Conservation (phyloP, 1,140 invertebrate species). For the Lepidurus arcticus region DNA sequence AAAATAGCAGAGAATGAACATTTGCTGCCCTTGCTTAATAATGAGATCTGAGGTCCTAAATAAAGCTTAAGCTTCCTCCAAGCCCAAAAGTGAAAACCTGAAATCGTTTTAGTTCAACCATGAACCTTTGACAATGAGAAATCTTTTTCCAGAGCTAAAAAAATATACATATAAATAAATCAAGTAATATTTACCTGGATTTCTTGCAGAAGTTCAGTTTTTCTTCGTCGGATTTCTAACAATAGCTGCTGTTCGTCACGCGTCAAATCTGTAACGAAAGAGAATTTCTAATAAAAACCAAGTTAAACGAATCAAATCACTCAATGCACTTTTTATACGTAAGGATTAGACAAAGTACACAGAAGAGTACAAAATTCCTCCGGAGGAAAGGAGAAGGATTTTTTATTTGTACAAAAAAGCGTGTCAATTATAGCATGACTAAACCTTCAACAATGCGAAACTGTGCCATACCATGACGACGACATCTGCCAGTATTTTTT, state of each 20-base stretch:
- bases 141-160: conserved; percentile 8
- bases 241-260: conserved; percentile 83
- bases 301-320: conserved; percentile 1
- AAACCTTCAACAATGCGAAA: background rate
- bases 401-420: background rate
- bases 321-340: background rate
- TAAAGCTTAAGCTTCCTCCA: background rate
- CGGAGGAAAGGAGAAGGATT: background rate
- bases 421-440: background rate
- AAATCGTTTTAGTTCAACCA: background rate
- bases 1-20: too few relatives aligned
- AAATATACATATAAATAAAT: background rate
- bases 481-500: conserved; percentile 11
- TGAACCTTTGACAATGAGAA: background rate
- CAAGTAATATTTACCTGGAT: conserved; percentile 69
- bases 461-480: background rate
- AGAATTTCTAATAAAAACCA: conserved; percentile 28
- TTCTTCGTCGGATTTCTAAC: conserved; percentile 79
- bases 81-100: background rate
- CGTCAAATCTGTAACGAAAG: conserved; percentile 71
- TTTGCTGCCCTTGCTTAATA: too few relatives aligned
- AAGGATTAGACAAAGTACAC: background rate
- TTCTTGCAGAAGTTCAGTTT: conserved; percentile 81
- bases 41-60: too few relatives aligned
- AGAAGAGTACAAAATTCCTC: background rate